phyloP scores from a whole-genome alignment of 2,888 invertebrate genomes.

The Tolmerus cingulatus region DNA sequence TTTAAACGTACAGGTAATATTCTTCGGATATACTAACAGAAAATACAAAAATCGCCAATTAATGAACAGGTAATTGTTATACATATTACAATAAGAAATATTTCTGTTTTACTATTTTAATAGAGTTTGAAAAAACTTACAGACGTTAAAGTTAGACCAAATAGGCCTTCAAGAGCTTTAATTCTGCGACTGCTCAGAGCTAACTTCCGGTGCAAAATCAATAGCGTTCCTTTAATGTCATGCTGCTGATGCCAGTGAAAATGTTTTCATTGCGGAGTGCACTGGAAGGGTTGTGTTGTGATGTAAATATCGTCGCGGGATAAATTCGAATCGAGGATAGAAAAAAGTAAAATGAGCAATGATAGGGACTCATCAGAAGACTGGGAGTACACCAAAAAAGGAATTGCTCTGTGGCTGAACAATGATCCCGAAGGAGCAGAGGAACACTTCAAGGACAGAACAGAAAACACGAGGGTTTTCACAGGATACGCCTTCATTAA shows the following conservation, averaged over 20 bases:
- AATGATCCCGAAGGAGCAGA: slow-evolving; percentile 49
- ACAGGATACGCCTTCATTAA: slow-evolving; percentile 48
- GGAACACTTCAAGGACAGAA: slow-evolving; percentile 44
- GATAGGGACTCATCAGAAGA: slow-evolving; percentile 39
- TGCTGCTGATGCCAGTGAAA: neutral
- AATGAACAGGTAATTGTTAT: too few relatives aligned
- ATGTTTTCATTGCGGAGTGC: neutral
- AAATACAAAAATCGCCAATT: too few relatives aligned
- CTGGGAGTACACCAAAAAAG: slow-evolving; percentile 49
- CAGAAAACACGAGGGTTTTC: slow-evolving; percentile 44
- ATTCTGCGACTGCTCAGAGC: neutral
- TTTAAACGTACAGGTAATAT: too few relatives aligned
- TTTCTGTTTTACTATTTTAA: neutral
- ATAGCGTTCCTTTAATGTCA: neutral
- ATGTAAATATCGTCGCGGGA: neutral
- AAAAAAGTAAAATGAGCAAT: slow-evolving; percentile 1
- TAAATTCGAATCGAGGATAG: neutral
- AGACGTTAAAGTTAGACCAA: neutral
- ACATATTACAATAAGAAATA: too few relatives aligned
- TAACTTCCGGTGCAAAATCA: neutral
- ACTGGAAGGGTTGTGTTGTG: neutral
- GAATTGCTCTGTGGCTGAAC: slow-evolving; percentile 49
- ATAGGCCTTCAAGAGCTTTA: neutral
- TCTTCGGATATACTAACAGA: too few relatives aligned
- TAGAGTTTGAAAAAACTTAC: neutral